A percentile compares a stretch with the other conserved stretches of the same genome.
Conservation (phyloP, 2,888 invertebrate species). For the Chouioia cunea region DNA sequence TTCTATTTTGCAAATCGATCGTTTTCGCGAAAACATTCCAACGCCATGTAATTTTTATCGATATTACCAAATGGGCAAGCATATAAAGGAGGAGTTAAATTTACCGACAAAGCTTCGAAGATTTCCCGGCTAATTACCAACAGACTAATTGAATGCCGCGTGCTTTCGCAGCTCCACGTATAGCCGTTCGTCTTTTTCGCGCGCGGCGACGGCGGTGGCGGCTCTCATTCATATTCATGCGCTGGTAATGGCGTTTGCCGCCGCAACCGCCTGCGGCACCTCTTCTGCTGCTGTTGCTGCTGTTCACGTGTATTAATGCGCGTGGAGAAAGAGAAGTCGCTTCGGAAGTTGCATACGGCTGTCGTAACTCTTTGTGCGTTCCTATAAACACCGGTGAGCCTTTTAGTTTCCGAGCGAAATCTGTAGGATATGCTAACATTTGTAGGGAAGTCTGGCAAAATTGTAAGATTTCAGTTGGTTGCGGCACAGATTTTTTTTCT, state of each 20-base stretch:
- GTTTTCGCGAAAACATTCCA: not conserved
- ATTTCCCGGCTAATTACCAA: slow-evolving; percentile 69
- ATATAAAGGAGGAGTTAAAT: slow-evolving; percentile 15
- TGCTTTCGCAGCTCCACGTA: slow-evolving; percentile 49
- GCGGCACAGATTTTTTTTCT: too few species aligned
- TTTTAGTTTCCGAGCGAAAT: too few species aligned
- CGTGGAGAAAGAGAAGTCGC: too few species aligned
- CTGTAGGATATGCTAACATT: too few species aligned
- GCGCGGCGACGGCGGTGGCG: slow-evolving; percentile 33
- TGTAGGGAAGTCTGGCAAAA: too few species aligned
- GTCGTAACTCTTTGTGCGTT: slow-evolving; percentile 52
- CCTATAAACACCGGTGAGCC: slow-evolving; percentile 37
- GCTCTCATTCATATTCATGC: slow-evolving; percentile 69
- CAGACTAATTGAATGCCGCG: slow-evolving; percentile 68
- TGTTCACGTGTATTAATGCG: too few species aligned
- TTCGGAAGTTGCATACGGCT: slow-evolving; percentile 19
- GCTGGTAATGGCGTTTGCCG: slow-evolving; percentile 63
- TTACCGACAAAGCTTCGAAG: slow-evolving; percentile 64
- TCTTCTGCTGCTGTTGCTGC: not conserved
- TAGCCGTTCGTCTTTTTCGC: slow-evolving; percentile 43
- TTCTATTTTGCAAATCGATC: slow-evolving; percentile 11
- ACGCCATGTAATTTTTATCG: too few species aligned
- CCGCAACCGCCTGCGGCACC: slow-evolving; percentile 56
- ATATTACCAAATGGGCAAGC: slow-evolving; percentile 22
- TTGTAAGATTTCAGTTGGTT: too few species aligned